Evolutionary conservation across 2,797 vertebrate species (phyloP).

Genomic region (Schizopygopsis malacanthus): DNA sequence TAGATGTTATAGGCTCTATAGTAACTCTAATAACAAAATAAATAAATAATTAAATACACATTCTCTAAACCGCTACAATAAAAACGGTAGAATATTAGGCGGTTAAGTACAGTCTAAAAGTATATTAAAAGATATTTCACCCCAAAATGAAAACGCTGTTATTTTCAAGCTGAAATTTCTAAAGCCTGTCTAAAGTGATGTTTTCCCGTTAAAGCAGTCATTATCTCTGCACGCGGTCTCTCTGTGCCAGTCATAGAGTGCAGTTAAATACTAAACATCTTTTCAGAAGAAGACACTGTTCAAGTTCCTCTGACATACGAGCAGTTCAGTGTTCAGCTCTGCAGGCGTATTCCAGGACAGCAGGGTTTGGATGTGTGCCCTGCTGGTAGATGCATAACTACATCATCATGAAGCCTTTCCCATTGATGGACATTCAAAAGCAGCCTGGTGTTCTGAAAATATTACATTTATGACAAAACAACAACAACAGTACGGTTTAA

Average conservation of each 20-base stretch:
- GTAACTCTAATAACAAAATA: not conserved
- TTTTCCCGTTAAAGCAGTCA: not conserved
- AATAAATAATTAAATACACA: not conserved
- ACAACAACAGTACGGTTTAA: not conserved
- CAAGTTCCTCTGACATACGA: not conserved
- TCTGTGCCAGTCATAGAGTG: conserved; percentile 10
- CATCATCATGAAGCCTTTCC: too few relatives aligned
- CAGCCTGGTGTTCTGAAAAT: not conserved
- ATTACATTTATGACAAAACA: not conserved
- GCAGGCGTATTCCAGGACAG: not conserved
- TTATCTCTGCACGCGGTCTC: conserved; percentile 1
- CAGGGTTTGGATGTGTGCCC: not conserved
- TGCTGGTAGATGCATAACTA: not conserved
- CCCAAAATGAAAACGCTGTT: not conserved
- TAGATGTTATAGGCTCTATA: not conserved
- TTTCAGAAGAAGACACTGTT: not conserved
- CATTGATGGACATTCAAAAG: not conserved
- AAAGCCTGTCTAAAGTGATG: not conserved
- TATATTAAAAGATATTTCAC: not conserved
- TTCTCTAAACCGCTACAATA: not conserved
- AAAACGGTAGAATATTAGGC: not conserved
- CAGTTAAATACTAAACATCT: not conserved
- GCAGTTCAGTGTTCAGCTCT: too few relatives aligned
- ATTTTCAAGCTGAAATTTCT: not conserved
- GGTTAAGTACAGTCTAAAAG: not conserved